Evolutionary conservation across 2,113 vertebrate genomes (phyloP), one percentile per base, ranked within the genome.

Genomic region (Tichodroma muraria): DNA sequence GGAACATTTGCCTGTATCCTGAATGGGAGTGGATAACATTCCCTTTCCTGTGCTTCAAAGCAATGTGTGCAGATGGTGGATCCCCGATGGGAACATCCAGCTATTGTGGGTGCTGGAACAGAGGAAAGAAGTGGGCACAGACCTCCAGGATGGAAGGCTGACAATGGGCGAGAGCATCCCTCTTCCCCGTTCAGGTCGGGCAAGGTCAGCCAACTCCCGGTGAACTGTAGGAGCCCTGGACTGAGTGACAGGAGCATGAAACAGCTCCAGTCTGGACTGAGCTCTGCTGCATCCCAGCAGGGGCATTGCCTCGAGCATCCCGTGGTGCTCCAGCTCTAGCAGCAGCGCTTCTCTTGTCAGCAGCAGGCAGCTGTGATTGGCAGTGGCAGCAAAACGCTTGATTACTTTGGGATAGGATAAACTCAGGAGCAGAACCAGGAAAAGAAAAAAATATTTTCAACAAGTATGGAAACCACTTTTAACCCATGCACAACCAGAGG

Each of bases 241-340:
- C 42, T 88, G 85, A 96, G 68, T 72, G 95, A 92, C 76, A 88
- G 94, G 52, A 93, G 68, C 50, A 10, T 0, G 42, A 88, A 61
- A 59, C 85, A 90, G 66, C 76, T 83, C 71, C 75, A 80, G 85
- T 15, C 81, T 85, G 71, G 63, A 8, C 82, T 25, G 38, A 80
- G 81, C 79, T 76, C 66, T 90, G 88, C 90, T 59, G 49, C 2
- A 4, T 85, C 88, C 86, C 90, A 83, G 82, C 82, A 61, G 95
- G 94, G 71, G 80, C 88, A 73, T 85, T 83, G 94, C 95, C 96
- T 91, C 2, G 6, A 94, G 93, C 93, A 93, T 84, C 92, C 96
- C 11, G 79, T 85, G 72, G 90, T 83, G 92, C 42, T 83, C 50
- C 65, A 72, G 28, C 81, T 93, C 65, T 4, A 82, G 70, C 11